phyloP scores from a whole-genome alignment of 2,113 vertebrate genomes.

The Rhombomys opimus region DNA sequence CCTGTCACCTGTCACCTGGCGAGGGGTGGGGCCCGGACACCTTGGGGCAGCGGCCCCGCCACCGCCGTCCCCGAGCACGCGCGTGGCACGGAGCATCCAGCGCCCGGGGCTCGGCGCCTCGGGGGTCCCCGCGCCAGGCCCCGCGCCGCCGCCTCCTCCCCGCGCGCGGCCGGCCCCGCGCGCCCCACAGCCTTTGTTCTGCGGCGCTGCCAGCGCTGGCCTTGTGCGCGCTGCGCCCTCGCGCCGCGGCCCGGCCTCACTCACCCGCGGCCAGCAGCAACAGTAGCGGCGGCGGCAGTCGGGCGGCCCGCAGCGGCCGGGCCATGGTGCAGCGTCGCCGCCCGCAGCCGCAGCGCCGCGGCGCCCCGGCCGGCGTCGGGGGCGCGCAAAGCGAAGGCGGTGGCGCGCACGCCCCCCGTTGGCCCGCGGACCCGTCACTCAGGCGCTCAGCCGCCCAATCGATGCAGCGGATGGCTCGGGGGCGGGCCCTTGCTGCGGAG shows the following conservation, averaged over 20 bases:
- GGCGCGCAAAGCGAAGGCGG: slow-evolving; percentile 42
- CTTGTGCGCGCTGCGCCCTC: background rate
- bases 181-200: slow-evolving; percentile 66
- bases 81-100: background rate
- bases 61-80: background rate
- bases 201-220: slow-evolving; percentile 68
- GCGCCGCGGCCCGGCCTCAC: slow-evolving; percentile 2
- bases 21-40: background rate
- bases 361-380: slow-evolving; percentile 63
- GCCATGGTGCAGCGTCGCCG: slow-evolving; percentile 77
- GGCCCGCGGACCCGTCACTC: slow-evolving; percentile 60
- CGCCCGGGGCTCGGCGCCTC: background rate
- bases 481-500: background rate
- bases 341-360: slow-evolving; percentile 71
- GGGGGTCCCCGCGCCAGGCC: background rate
- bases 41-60: background rate
- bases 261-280: slow-evolving; percentile 79
- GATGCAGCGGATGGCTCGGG: background rate
- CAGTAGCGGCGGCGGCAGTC: slow-evolving; percentile 49
- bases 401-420: slow-evolving; percentile 46
- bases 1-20: slow-evolving; percentile 26
- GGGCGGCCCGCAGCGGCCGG: slow-evolving; percentile 26
- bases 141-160: background rate
- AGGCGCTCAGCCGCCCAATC: background rate
- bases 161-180: background rate